Conservation (phyloP, 2,888 invertebrate genomes). For the Eupeodes latifasciatus region DNA sequence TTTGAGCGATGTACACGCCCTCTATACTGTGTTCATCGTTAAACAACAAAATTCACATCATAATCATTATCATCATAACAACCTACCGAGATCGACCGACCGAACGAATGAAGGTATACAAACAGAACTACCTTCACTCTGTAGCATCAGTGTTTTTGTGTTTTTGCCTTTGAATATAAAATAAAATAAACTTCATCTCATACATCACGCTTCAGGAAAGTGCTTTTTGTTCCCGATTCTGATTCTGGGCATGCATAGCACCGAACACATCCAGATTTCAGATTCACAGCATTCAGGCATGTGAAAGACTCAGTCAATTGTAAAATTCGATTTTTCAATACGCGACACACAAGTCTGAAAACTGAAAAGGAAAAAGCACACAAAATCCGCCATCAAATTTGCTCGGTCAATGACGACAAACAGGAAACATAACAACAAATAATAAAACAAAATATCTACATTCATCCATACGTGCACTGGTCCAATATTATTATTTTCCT, state of each 20-base stretch:
- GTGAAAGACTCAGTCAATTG: slow-evolving; percentile 61
- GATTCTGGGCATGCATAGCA: not conserved
- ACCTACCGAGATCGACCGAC: not conserved
- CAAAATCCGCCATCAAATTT: slow-evolving; percentile 21
- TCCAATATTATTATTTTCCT: slow-evolving; percentile 45
- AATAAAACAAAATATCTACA: not conserved
- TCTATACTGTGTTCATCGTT: slow-evolving; percentile 17
- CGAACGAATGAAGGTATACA: not conserved
- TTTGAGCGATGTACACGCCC: slow-evolving; percentile 26
- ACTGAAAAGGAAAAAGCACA: slow-evolving; percentile 1
- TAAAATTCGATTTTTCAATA: slow-evolving; percentile 65
- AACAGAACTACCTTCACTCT: not conserved
- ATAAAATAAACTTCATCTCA: slow-evolving; percentile 2
- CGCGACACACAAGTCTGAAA: slow-evolving; percentile 28
- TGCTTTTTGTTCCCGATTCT: slow-evolving; percentile 10
- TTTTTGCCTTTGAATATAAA: not conserved
- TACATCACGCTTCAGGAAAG: slow-evolving; percentile 38
- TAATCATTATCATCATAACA: slow-evolving; percentile 1
- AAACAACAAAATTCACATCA: slow-evolving; percentile 35
- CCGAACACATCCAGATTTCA: slow-evolving; percentile 4
- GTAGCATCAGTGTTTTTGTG: not conserved
- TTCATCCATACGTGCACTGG: not conserved
- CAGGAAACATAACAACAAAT: slow-evolving; percentile 15
- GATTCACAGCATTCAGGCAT: slow-evolving; percentile 20
- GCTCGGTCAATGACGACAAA: slow-evolving; percentile 4